phyloP scores from a whole-genome alignment of 2,797 vertebrate species.

The Holocentrus rufus region DNA sequence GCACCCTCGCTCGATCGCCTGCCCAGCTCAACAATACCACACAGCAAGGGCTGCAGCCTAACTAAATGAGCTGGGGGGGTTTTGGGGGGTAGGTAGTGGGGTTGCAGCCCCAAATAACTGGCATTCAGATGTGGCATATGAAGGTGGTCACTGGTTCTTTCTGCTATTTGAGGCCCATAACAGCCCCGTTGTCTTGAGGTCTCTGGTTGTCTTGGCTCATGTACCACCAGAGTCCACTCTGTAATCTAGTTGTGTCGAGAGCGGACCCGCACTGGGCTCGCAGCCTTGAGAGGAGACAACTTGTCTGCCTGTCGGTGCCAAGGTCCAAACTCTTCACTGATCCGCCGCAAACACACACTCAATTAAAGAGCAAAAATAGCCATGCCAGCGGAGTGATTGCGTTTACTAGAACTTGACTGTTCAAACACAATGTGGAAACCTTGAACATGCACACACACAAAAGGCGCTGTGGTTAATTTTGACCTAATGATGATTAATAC shows the following conservation, averaged over 20 bases:
- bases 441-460: constrained; percentile 51
- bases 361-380: constrained; percentile 72
- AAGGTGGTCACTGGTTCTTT: constrained; percentile 58
- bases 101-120: constrained; percentile 60
- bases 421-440: constrained; percentile 63
- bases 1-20: constrained; percentile 39
- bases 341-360: constrained; percentile 63
- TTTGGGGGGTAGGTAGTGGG: constrained; percentile 49
- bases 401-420: constrained; percentile 54
- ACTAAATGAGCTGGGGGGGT: constrained; percentile 57
- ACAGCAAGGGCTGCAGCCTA: constrained; percentile 39
- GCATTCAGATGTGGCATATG: constrained; percentile 66
- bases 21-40: constrained; percentile 58
- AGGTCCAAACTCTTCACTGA: constrained; percentile 63
- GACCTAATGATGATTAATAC: constrained; percentile 68
- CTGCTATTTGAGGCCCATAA: constrained; percentile 63
- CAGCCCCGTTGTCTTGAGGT: constrained; percentile 45
- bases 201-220: constrained; percentile 64
- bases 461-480: constrained; percentile 61
- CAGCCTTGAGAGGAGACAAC: constrained; percentile 74
- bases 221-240: constrained; percentile 68
- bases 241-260: constrained; percentile 70
- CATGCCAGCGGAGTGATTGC: constrained; percentile 56
- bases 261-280: constrained; percentile 62
- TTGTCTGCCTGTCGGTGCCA: constrained; percentile 70